Evolutionary conservation across 2,113 vertebrate genomes (phyloP).

Genomic region (Isurus oxyrinchus): DNA sequence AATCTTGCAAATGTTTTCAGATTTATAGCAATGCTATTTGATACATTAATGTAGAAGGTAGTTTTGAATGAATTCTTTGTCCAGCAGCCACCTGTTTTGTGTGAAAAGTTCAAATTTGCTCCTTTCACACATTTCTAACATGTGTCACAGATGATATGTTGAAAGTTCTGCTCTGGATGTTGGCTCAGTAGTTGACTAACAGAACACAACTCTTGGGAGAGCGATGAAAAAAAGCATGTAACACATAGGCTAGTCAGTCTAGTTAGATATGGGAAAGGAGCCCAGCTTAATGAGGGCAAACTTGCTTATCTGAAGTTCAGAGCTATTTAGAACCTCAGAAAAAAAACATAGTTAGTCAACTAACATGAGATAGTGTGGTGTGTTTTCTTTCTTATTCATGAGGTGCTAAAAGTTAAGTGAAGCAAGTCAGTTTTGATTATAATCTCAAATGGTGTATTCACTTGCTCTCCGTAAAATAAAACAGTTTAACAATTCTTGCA

Average conservation of each 20-base stretch:
- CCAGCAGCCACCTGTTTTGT: background rate
- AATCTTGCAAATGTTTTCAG: background rate
- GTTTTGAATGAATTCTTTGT: background rate
- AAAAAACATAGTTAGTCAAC: background rate
- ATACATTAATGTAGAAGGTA: background rate
- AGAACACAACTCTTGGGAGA: constrained; percentile 15
- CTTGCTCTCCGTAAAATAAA: background rate
- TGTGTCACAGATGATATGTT: background rate
- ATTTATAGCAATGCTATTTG: background rate
- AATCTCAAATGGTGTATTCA: background rate
- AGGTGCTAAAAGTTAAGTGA: background rate
- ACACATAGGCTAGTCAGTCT: background rate
- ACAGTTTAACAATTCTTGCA: background rate
- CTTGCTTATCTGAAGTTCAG: background rate
- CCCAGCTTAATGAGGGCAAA: background rate
- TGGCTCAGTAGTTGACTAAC: background rate
- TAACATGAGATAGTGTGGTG: background rate
- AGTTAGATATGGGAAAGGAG: constrained; percentile 22
- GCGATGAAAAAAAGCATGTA: background rate
- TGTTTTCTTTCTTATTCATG: background rate
- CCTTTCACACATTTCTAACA: background rate
- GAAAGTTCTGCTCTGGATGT: background rate
- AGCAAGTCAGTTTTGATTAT: constrained; percentile 25
- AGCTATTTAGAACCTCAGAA: background rate
- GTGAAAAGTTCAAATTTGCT: background rate